Conservation (phyloP, 1,140 invertebrate genomes). For the Dreissena polymorpha region DNA sequence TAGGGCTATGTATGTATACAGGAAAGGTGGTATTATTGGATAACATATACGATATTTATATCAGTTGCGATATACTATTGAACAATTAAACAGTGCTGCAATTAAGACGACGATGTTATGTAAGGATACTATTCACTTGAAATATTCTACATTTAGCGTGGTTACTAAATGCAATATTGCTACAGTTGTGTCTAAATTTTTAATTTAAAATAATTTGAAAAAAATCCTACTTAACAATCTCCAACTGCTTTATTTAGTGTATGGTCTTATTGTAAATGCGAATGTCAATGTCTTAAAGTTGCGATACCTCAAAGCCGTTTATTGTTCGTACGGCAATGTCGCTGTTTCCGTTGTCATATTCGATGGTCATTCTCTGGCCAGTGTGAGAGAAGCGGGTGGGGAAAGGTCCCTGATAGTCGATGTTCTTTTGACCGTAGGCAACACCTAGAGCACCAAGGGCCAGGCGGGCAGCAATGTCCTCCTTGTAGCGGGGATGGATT, state of each 20-base stretch:
- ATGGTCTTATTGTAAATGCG: too few species aligned
- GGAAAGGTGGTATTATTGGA: too few species aligned
- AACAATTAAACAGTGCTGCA: too few species aligned
- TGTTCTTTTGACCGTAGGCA: conserved; percentile 62
- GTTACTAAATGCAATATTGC: background rate
- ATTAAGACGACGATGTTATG: too few species aligned
- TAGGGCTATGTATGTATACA: too few species aligned
- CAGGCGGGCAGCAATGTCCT: conserved; percentile 68
- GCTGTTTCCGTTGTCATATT: conserved; percentile 48
- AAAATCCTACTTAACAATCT: too few species aligned
- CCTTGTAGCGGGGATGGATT: conserved; percentile 72
- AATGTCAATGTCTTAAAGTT: background rate
- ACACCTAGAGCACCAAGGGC: conserved; percentile 62
- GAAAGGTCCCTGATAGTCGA: conserved; percentile 66
- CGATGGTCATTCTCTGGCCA: conserved; percentile 34
- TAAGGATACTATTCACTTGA: background rate
- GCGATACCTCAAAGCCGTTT: conserved; percentile 64
- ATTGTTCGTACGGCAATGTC: conserved; percentile 56
- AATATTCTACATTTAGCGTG: background rate
- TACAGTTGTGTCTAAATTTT: background rate
- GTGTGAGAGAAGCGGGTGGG: conserved; percentile 43
- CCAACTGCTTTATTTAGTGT: too few species aligned
- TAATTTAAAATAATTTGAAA: too few species aligned
- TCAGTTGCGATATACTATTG: too few species aligned
- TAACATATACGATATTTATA: too few species aligned